phyloP scores from a whole-genome alignment of 2,113 vertebrate genomes.

The Marmota flaviventris region DNA sequence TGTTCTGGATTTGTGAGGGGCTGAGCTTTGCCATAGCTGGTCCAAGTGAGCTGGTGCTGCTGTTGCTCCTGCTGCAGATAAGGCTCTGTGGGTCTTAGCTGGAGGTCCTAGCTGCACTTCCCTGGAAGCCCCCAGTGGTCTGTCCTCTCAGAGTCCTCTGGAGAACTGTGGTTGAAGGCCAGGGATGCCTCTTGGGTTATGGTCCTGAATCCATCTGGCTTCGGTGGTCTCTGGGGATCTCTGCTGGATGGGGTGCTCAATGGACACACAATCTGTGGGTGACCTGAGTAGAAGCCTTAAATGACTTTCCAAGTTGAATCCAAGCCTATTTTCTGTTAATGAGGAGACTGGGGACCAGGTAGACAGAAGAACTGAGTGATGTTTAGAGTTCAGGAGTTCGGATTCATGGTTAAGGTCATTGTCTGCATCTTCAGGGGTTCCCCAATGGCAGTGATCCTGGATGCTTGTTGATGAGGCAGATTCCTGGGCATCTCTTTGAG shows the following conservation, averaged over 20 bases:
- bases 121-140: not conserved
- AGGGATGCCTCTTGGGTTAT: not conserved
- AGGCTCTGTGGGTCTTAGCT: not conserved
- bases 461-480: not conserved
- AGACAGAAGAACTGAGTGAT: not conserved
- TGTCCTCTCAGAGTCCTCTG: not conserved
- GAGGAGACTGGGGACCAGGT: not conserved
- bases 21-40: not conserved
- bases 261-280: not conserved
- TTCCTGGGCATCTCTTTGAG: not conserved
- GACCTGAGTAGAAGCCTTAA: not conserved
- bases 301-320: not conserved
- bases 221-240: not conserved
- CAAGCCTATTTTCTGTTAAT: not conserved
- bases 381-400: not conserved
- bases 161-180: not conserved
- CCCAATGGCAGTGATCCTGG: rapidly evolving
- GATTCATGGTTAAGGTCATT: not conserved
- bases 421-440: not conserved
- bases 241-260: not conserved
- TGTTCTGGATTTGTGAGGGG: not conserved
- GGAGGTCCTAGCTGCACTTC: not conserved
- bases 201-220: not conserved
- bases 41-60: not conserved
- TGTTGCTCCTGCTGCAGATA: not conserved